phyloP scores from a whole-genome alignment of 2,888 invertebrate species.

The Dendrolimus pini region DNA sequence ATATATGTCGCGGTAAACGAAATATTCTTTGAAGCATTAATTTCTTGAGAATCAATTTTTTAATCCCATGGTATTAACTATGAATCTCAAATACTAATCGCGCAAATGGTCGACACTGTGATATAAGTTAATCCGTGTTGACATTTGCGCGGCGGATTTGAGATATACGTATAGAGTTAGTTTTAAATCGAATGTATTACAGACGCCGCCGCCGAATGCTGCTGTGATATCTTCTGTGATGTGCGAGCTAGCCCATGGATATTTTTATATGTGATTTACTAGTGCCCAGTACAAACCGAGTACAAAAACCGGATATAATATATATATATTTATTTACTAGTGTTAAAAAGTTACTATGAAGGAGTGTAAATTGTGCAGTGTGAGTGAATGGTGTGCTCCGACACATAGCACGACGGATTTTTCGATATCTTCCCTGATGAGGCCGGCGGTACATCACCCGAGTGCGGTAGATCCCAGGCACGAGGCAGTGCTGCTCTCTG shows the following conservation, averaged over 20 bases:
- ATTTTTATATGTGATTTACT: conserved; percentile 76
- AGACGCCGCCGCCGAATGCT: conserved; percentile 54
- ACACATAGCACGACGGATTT: conserved; percentile 57
- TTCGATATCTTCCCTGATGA: conserved; percentile 69
- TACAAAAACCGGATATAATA: conserved; percentile 68
- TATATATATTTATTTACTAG: conserved; percentile 44
- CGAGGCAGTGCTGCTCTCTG: conserved; percentile 65
- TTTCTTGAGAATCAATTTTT: conserved; percentile 24
- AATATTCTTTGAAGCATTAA: conserved; percentile 27
- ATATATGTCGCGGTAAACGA: conserved; percentile 36
- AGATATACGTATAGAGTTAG: conserved; percentile 8
- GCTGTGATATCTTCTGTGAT: conserved; percentile 75
- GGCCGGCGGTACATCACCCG: conserved; percentile 56
- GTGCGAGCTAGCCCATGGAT: conserved; percentile 65
- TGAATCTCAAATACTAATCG: neutral
- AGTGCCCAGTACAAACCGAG: conserved; percentile 76
- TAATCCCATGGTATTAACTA: neutral
- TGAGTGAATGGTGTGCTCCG: conserved; percentile 59
- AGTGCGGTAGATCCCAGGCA: conserved; percentile 56
- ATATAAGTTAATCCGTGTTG: neutral
- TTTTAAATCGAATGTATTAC: conserved; percentile 29
- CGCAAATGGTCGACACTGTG: conserved; percentile 2
- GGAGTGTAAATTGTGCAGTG: conserved; percentile 71
- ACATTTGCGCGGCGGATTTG: conserved; percentile 3
- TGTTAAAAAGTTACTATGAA: conserved; percentile 57